Conservation (phyloP, 2,888 invertebrate species). For the Lasioglossum pauxillum region DNA sequence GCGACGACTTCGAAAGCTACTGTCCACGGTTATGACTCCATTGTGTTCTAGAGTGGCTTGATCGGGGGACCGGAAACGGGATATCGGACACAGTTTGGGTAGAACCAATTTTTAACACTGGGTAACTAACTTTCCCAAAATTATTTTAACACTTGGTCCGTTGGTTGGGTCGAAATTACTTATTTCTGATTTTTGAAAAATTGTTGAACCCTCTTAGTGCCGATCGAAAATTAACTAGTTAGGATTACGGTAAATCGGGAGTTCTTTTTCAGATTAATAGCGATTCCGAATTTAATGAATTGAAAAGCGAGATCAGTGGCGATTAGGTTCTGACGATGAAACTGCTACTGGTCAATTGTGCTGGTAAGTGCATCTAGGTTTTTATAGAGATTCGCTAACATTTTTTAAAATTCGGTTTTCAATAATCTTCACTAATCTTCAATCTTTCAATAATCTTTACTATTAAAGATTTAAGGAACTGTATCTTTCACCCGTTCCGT, state of each 20-base stretch:
- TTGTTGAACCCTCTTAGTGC: not conserved
- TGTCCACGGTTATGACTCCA: conserved; percentile 62
- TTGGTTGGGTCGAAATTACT: not conserved
- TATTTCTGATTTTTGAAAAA: not conserved
- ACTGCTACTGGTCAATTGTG: not conserved
- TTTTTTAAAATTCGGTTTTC: not conserved
- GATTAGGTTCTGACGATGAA: not conserved
- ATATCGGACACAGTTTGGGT: not conserved
- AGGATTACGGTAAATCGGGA: not conserved
- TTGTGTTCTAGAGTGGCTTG: conserved; percentile 57
- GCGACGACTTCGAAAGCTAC: conserved; percentile 39
- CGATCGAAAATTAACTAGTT: not conserved
- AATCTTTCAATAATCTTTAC: too few relatives aligned
- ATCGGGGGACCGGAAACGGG: conserved; percentile 15
- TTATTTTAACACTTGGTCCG: not conserved
- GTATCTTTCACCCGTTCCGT: too few relatives aligned
- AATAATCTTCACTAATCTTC: too few relatives aligned
- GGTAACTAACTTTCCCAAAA: not conserved
- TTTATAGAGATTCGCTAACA: not conserved
- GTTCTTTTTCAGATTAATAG: not conserved
- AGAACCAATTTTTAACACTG: not conserved
- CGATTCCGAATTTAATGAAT: not conserved
- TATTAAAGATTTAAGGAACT: too few relatives aligned
- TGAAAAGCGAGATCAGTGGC: not conserved
- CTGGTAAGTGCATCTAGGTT: not conserved